phyloP scores from a whole-genome alignment of 2,888 invertebrate genomes.

The Carpatolechia fugitivella region DNA sequence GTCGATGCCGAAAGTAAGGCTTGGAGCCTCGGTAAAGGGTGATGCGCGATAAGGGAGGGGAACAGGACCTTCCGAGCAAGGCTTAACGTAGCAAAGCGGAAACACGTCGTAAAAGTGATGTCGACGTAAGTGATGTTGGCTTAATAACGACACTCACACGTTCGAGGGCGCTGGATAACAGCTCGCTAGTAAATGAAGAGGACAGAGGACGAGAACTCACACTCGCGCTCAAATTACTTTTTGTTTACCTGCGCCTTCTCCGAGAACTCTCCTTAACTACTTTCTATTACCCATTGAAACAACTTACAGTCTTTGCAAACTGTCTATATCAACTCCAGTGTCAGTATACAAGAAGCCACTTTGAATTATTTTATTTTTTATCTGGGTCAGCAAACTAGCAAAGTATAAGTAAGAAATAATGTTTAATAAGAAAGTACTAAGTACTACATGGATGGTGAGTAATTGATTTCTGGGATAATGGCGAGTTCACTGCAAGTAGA shows the following conservation, averaged over 20 bases:
- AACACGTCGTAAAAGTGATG: constrained; percentile 53
- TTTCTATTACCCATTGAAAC: not conserved
- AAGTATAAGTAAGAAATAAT: not conserved
- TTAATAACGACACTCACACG: constrained; percentile 35
- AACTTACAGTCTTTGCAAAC: not conserved
- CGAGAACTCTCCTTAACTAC: constrained; percentile 10
- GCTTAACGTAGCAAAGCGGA: constrained; percentile 46
- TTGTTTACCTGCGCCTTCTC: constrained; percentile 19
- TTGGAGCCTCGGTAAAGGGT: constrained; percentile 30
- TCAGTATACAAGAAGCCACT: too few relatives aligned
- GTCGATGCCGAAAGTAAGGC: constrained; percentile 15
- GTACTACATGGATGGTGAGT: not conserved
- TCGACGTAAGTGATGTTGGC: constrained; percentile 41
- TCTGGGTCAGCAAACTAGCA: too few relatives aligned
- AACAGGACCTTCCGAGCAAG: constrained; percentile 36
- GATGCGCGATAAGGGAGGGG: constrained; percentile 40
- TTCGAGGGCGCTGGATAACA: constrained; percentile 29
- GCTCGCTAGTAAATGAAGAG: constrained; percentile 23
- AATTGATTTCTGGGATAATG: constrained; percentile 8
- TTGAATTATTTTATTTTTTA: too few relatives aligned
- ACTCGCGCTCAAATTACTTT: constrained; percentile 26
- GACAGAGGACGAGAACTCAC: constrained; percentile 14
- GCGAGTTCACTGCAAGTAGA: constrained; percentile 2
- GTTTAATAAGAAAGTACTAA: not conserved
- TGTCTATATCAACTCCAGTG: not conserved